Percentiles rank a stretch among this genome's conserved stretches.
Conservation (phyloP, 2,797 vertebrate species). For the Ctenochaetus hawaiiensis region DNA sequence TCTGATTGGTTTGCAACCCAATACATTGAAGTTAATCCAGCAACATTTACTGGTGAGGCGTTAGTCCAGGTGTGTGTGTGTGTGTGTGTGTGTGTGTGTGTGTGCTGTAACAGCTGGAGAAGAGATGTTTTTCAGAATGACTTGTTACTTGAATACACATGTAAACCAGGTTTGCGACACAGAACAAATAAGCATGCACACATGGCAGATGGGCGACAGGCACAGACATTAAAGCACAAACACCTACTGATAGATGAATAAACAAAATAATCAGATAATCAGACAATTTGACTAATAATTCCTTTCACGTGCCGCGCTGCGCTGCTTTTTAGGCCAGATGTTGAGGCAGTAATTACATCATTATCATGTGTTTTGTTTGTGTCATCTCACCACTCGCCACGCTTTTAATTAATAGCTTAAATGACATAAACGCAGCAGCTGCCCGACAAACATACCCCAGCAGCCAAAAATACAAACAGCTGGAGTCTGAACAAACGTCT, state of each 20-base stretch:
- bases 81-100: no score
- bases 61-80: slow-evolving; percentile 33
- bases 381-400: slow-evolving; percentile 37
- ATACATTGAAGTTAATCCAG: slow-evolving; percentile 71
- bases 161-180: slow-evolving; percentile 28
- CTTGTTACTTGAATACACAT: neutral
- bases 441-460: slow-evolving; percentile 55
- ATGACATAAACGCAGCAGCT: slow-evolving; percentile 56
- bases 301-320: neutral
- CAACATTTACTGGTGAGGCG: slow-evolving; percentile 51
- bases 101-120: slow-evolving; percentile 27
- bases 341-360: slow-evolving; percentile 60
- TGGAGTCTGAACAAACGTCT: slow-evolving; percentile 54
- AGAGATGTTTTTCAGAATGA: slow-evolving; percentile 1
- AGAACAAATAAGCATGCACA: slow-evolving; percentile 24
- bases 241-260: slow-evolving; percentile 35
- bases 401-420: slow-evolving; percentile 58
- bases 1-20: slow-evolving; percentile 78
- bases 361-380: slow-evolving; percentile 63
- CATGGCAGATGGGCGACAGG: slow-evolving; percentile 44
- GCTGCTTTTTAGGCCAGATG: slow-evolving; percentile 57
- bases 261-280: slow-evolving; percentile 71
- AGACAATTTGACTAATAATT: slow-evolving; percentile 66
- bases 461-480: slow-evolving; percentile 73
- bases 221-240: slow-evolving; percentile 42